Base-by-base conservation (phyloP, 1,140 invertebrate species). In the Neodiprion fabricii region DNA sequence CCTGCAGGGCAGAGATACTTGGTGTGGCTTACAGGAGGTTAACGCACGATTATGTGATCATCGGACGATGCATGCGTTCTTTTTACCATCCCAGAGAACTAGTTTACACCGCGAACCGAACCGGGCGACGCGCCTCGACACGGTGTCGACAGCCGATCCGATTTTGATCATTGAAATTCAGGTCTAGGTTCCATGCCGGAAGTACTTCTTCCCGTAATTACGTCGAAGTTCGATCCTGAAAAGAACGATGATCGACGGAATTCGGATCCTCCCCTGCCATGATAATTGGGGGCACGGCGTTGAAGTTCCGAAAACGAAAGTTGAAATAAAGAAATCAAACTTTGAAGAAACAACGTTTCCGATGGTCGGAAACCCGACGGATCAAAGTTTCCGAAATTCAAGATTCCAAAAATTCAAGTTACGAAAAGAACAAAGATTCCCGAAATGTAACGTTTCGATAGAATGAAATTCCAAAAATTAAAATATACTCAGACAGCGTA, bases 1-100 rank as follows among this genome's bases (percentile, higher is more conserved):
- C 28, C 28, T 40, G 28, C 28, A 70, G 48, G 28, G 47, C 53
- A 71, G 47, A 23, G 67, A 75, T 67, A 23, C 23, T 10, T 10
- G 61, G 61, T 28, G 40, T 66, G 48, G 40, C 40, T 72, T 65
- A 76, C 72, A 61, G 53, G 80, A 83, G 85, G 85, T 86, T 83
- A 86, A 86, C 80, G 85, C 81, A 86, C 85, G 85, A 86, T 86
- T 86, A 86, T 86, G 84, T 85, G 85, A 86, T 86, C 85, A 85
- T 81, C 83, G 79, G 78, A 86, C 83, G 85, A 85, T 85, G 83
- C 81, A 79, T 81, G 81, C 77, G 75, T 79, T 84, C 77, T 83
- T 81, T 83, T 83, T 61, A 77, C 76, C 70, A 77, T 75, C 75
- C 75, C 72, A 71, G 75, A 73, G 79, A 79, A 79, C 79, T 79